A percentile compares a stretch with the other conserved stretches of the same genome.
Conservation (phyloP, 2,888 invertebrate genomes). For the Cetonia aurata region DNA sequence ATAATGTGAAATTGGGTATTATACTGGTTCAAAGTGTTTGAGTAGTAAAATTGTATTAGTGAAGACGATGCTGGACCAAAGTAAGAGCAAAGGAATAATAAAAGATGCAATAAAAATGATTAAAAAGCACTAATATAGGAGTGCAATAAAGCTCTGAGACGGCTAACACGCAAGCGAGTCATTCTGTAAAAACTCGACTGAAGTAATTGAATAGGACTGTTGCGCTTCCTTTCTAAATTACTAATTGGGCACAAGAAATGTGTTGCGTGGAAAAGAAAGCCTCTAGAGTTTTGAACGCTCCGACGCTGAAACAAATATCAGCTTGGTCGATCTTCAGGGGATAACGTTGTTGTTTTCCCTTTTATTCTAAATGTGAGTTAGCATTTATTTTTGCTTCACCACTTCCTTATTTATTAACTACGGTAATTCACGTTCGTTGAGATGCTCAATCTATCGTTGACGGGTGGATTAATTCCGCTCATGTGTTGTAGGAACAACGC, state of each 20-base stretch:
- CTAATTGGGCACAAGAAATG: conserved; percentile 48
- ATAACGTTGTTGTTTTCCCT: neutral
- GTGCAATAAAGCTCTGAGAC: neutral
- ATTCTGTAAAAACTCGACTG: conserved; percentile 14
- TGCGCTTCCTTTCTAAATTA: conserved; percentile 46
- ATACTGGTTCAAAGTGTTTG: too few species aligned
- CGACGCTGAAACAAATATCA: conserved; percentile 9
- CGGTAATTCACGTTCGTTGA: neutral
- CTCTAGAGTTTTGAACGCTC: neutral
- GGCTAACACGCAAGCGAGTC: conserved; percentile 23
- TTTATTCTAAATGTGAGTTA: conserved; percentile 4
- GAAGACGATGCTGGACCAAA: too few species aligned
- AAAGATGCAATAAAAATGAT: conserved; percentile 9
- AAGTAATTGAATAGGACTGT: conserved; percentile 46
- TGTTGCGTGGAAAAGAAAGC: conserved; percentile 1
- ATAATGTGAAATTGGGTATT: too few species aligned
- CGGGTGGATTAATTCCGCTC: neutral
- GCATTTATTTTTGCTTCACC: conserved; percentile 17
- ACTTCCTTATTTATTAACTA: neutral
- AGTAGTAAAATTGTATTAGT: too few species aligned
- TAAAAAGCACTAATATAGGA: neutral
- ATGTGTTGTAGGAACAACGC: neutral
- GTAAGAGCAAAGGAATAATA: too few species aligned
- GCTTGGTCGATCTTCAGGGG: neutral
- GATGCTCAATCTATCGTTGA: neutral